Base-by-base conservation (phyloP, 1,140 invertebrate species). In the Trichomalopsis sarcophagae region DNA sequence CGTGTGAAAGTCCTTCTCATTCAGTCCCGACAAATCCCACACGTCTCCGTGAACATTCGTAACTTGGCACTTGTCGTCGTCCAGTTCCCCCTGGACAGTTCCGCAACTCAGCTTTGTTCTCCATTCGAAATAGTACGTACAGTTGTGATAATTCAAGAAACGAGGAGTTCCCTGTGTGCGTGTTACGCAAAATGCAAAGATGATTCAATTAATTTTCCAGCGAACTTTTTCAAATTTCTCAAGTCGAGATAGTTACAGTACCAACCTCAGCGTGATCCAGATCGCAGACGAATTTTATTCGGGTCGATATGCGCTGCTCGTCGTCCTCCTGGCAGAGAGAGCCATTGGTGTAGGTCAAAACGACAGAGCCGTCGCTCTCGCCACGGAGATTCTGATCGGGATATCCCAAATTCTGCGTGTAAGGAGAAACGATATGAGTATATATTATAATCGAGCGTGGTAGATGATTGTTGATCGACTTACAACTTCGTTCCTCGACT, bases 101-200 rank as follows among this genome's bases (percentile, higher is more conserved):
- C 50, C 76, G 14, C 76, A 78, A 21, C 47, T 62, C 47, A 78
- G 14, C 23, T 62, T 30, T 2, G 76, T 78, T 78, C 17, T 30
- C 76, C 76, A 78, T 66, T 78, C 47, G 30, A 78, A 78, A 21
- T 62, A 30, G 21, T 78, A 62, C 21, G 11, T 62, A 21, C 76
- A 78, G 66, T 78, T 33, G 23, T 33, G 27, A 62, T 78, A 78
- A 33, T 62, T 17, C 3, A 30, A 30, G 21, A 62, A 78, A n/a
- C 13, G 50, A 62, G 76, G 76, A 5, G 2, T 13, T 4, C 50
- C 76, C 76, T 78, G 13, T 4, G 27, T 27, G 27, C 27, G 27
- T 27, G 30, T 71, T 13, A 4, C 23, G 17, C 23, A 69, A 7
- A 14, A 27, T 1, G 11, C 3, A 11, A 5, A 23, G 2, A 47